These are phyloP conservation scores for Nudaria mundana DNA, from an alignment of 2,888 invertebrate species.

Conservation along the genomic window DNA sequence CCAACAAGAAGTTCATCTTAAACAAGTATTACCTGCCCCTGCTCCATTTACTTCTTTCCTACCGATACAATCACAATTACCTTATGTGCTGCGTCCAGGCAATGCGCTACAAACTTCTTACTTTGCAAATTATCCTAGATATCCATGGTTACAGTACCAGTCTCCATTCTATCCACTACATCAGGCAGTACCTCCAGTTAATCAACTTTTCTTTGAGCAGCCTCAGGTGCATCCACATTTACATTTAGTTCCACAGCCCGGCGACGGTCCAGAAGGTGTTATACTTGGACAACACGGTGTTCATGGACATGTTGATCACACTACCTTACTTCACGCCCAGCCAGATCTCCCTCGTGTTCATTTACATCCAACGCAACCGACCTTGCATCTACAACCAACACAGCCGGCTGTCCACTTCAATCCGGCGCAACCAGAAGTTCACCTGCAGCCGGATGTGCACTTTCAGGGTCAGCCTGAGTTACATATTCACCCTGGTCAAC, in stretches of 20 bases:
- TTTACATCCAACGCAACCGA: slow-evolving; percentile 26
- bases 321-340: slow-evolving; percentile 36
- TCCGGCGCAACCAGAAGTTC: slow-evolving; percentile 29
- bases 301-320: slow-evolving; percentile 39
- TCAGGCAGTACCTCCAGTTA: slow-evolving; percentile 34
- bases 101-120: slow-evolving; percentile 68
- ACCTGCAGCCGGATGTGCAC: slow-evolving; percentile 29
- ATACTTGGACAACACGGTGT: slow-evolving; percentile 43
- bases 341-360: slow-evolving; percentile 36
- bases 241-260: slow-evolving; percentile 43
- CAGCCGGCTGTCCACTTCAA: slow-evolving; percentile 36
- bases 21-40: slow-evolving; percentile 42
- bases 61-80: slow-evolving; percentile 48
- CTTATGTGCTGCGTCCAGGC: slow-evolving; percentile 68
- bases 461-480: slow-evolving; percentile 23
- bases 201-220: slow-evolving; percentile 36
- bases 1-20: slow-evolving; percentile 47
- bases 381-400: slow-evolving; percentile 26
- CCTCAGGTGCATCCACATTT: slow-evolving; percentile 56
- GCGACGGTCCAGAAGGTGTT: slow-evolving; percentile 36
- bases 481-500: slow-evolving; percentile 37
- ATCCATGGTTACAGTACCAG: slow-evolving; percentile 62
- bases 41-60: slow-evolving; percentile 40
- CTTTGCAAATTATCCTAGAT: slow-evolving; percentile 71
- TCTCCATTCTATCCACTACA: slow-evolving; percentile 44